A percentile compares a stretch with the other conserved stretches of the same genome.
phyloP scores from a whole-genome alignment of 2,888 invertebrate genomes.

The Trachelus stipa region DNA sequence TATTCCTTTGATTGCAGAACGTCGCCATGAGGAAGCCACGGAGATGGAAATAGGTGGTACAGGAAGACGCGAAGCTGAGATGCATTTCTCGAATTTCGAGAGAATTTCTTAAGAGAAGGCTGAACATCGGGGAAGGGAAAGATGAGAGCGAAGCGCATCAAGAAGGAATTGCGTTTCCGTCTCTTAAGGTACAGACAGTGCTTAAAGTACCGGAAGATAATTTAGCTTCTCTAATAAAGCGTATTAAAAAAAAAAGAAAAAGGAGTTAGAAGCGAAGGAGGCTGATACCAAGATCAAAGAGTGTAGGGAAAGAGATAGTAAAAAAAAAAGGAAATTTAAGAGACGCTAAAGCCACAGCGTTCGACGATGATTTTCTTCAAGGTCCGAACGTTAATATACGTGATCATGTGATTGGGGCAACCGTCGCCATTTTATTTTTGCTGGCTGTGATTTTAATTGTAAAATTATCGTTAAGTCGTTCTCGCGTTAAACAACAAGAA shows the following conservation, averaged over 20 bases:
- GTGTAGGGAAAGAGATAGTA: not conserved
- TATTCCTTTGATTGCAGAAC: not conserved
- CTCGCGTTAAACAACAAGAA: slow-evolving; percentile 13
- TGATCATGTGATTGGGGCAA: slow-evolving; percentile 21
- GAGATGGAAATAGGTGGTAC: not conserved
- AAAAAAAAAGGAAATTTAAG: slow-evolving; percentile 11
- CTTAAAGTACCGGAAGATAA: slow-evolving; percentile 51
- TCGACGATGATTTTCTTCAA: not conserved
- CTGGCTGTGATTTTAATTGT: slow-evolving; percentile 34
- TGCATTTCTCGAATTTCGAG: slow-evolving; percentile 1
- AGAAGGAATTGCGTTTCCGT: slow-evolving; percentile 48
- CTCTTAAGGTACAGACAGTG: slow-evolving; percentile 50
- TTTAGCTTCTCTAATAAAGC: slow-evolving; percentile 29
- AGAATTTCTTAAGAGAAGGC: not conserved
- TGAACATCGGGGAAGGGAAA: slow-evolving; percentile 12
- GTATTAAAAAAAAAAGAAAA: not conserved
- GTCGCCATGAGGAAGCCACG: not conserved
- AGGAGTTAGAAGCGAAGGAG: not conserved
- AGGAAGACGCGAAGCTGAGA: not conserved
- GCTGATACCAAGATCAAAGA: not conserved
- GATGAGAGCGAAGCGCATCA: slow-evolving; percentile 50
- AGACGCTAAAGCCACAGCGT: not conserved
- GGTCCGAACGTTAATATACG: not conserved
- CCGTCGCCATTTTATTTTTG: slow-evolving; percentile 24
- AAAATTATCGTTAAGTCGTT: slow-evolving; percentile 21